Percentiles rank a stretch among this genome's conserved stretches.
These are phyloP conservation scores for Noctua janthe DNA, from an alignment of 2,888 invertebrate species.

Conservation along the genomic window DNA sequence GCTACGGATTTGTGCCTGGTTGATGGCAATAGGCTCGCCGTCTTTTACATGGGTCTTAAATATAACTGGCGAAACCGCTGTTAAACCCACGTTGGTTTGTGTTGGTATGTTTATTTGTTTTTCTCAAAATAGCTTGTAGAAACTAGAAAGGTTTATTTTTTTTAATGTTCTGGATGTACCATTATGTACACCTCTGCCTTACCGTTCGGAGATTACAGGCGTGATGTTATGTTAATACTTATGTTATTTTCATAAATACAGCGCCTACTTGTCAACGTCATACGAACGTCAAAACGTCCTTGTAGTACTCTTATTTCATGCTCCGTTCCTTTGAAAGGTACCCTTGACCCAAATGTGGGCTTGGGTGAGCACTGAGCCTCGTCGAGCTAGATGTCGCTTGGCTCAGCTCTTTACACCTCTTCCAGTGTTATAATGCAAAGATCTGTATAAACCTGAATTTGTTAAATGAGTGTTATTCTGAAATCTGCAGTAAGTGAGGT, in stretches of 20 bases:
- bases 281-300: not conserved
- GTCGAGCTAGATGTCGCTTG: not conserved
- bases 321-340: not conserved
- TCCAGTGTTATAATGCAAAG: not conserved
- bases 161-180: too few species aligned
- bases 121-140: too few species aligned
- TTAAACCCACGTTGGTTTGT: too few species aligned
- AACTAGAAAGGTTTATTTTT: too few species aligned
- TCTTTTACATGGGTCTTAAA: too few species aligned
- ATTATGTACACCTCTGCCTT: not conserved
- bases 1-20: too few species aligned
- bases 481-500: too few species aligned
- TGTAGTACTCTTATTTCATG: not conserved
- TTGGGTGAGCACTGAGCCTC: not conserved
- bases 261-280: not conserved
- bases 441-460: too few species aligned
- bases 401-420: not conserved
- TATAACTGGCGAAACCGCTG: not conserved
- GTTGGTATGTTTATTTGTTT: too few species aligned
- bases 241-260: too few species aligned
- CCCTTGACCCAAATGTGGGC: conserved; percentile 34
- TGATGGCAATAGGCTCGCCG: too few species aligned
- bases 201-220: not conserved
- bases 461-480: too few species aligned
- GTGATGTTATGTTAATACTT: not conserved